Percentiles rank a stretch among this genome's conserved stretches.
Evolutionary conservation across 2,797 vertebrate species (phyloP).

Genomic region (Bucorvus abyssinicus): DNA sequence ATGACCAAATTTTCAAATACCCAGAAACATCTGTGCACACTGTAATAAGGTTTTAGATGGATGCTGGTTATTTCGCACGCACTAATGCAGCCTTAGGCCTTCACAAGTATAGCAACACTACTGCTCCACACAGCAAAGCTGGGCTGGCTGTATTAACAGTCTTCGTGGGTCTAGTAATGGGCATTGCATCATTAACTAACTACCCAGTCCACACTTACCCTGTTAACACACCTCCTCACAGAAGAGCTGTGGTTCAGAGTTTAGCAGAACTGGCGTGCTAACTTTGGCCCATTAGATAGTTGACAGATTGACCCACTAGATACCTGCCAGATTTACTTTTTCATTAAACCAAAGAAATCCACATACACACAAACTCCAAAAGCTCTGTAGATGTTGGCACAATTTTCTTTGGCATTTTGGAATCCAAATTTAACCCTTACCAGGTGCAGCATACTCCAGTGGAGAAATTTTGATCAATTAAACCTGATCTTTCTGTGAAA

Average conservation of each 20-base stretch:
- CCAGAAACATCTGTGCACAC: neutral
- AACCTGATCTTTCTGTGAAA: neutral
- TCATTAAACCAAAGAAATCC: neutral
- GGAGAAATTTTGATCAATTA: neutral
- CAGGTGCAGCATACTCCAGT: neutral
- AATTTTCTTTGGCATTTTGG: neutral
- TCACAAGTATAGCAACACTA: neutral
- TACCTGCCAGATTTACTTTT: neutral
- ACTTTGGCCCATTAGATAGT: accelerated
- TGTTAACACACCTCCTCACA: neutral
- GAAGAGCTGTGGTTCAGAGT: neutral
- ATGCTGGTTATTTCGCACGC: neutral
- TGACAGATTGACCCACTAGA: neutral
- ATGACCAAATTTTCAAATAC: neutral
- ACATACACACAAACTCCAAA: neutral
- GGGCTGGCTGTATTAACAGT: neutral
- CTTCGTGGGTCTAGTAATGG: neutral
- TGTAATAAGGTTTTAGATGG: neutral
- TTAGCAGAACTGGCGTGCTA: neutral
- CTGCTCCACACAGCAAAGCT: neutral
- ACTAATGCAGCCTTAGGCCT: neutral
- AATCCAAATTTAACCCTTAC: neutral
- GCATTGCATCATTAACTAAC: neutral
- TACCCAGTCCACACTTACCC: neutral
- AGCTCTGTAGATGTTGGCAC: neutral